Evolutionary conservation across 2,888 invertebrate species (phyloP).

Genomic region (Hypomecis atomaria): DNA sequence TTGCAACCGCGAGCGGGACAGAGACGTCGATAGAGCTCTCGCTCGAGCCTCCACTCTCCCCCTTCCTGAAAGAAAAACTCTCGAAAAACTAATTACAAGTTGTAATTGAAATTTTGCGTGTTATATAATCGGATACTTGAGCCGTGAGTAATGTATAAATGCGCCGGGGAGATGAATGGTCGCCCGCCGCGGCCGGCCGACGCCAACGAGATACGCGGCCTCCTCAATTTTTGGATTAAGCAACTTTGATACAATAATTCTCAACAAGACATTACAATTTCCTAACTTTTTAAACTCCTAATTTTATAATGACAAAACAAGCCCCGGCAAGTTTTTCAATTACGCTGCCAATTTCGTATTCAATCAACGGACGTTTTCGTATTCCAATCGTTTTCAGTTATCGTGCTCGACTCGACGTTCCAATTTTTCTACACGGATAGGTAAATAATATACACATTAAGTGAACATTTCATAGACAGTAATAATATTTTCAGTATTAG

Average conservation of each 20-base stretch:
- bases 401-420: conserved; percentile 17
- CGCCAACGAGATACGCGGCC: conserved; percentile 63
- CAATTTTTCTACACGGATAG: conserved; percentile 13
- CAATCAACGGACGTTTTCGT: conserved; percentile 29
- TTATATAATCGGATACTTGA: conserved; percentile 86
- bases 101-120: conserved; percentile 86
- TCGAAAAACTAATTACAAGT: conserved; percentile 86
- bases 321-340: conserved; percentile 41
- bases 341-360: conserved; percentile 36
- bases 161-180: conserved; percentile 80
- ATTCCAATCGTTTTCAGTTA: conserved; percentile 34
- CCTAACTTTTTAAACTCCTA: conserved; percentile 48
- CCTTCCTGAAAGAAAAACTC: conserved; percentile 84
- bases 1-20: conserved; percentile 63
- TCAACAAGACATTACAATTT: conserved; percentile 59
- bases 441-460: background rate
- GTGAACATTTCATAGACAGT: background rate
- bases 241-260: conserved; percentile 71
- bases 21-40: conserved; percentile 54
- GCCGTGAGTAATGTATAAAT: conserved; percentile 85
- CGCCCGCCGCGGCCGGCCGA: conserved; percentile 63
- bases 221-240: conserved; percentile 71
- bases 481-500: background rate
- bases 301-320: conserved; percentile 47
- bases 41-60: conserved; percentile 71